Evolutionary conservation across 2,797 vertebrate genomes (phyloP).

Genomic region (Centropyge bicolor): DNA sequence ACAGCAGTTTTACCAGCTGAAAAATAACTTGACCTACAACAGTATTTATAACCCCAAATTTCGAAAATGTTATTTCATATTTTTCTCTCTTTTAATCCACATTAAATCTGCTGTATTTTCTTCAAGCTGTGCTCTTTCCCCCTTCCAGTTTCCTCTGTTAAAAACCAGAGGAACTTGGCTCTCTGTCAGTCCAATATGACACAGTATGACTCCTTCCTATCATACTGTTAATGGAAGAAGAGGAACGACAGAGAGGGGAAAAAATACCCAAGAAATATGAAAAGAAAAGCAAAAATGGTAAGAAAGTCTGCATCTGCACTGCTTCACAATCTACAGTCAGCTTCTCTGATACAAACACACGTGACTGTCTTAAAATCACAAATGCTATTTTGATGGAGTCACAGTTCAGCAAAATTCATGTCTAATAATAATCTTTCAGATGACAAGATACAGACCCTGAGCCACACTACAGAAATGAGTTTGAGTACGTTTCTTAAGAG

Average conservation of each 20-base stretch:
- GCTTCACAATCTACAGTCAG: constrained; percentile 5
- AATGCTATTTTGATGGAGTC: constrained; percentile 61
- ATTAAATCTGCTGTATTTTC: not conserved
- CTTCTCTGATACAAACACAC: not conserved
- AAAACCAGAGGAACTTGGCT: not conserved
- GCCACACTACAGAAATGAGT: constrained; percentile 44
- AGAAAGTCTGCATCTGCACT: not conserved
- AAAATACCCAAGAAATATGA: not conserved
- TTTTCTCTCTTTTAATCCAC: not conserved
- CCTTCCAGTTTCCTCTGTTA: not conserved
- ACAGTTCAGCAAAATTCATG: constrained; percentile 63
- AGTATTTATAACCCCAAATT: not conserved
- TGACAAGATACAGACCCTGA: constrained; percentile 57
- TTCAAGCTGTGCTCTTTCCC: not conserved
- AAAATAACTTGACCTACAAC: not conserved
- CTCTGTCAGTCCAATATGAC: constrained; percentile 5
- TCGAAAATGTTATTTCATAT: not conserved
- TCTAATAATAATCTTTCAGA: constrained; percentile 70
- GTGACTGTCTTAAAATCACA: constrained; percentile 10
- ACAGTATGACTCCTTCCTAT: not conserved
- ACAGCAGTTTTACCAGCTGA: not conserved
- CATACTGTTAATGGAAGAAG: constrained; percentile 11
- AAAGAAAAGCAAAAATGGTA: not conserved
- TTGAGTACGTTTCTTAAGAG: not conserved
- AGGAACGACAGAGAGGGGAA: not conserved